A percentile compares a stretch with the other conserved stretches of the same genome.
Evolutionary conservation across 2,888 invertebrate genomes (phyloP).

Genomic region (Macaria notata): DNA sequence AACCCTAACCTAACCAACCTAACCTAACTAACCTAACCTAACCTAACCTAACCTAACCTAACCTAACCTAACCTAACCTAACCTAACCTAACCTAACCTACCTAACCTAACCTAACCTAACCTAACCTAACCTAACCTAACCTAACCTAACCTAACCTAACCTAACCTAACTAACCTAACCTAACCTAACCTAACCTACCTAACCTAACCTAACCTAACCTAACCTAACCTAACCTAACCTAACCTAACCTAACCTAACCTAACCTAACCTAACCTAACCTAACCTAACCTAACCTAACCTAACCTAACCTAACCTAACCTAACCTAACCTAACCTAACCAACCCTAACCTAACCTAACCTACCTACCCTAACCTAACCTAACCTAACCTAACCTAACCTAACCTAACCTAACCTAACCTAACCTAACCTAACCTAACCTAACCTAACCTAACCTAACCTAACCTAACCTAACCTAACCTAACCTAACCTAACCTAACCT

Average conservation of each 20-base stretch:
- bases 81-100: conserved; percentile 18
- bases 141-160: conserved; percentile 19
- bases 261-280: conserved; percentile 4
- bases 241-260: conserved; percentile 4
- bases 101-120: conserved; percentile 6
- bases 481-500: conserved; percentile 5
- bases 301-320: conserved; percentile 4
- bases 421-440: conserved; percentile 5
- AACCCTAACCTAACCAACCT: conserved; percentile 33
- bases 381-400: conserved; percentile 4
- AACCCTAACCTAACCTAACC: conserved; percentile 3
- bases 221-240: conserved; percentile 4
- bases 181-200: conserved; percentile 4
- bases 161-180: conserved; percentile 17
- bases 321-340: conserved; percentile 4
- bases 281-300: conserved; percentile 4
- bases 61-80: conserved; percentile 4
- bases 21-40: conserved; percentile 27
- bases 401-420: conserved; percentile 4
- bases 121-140: conserved; percentile 13
- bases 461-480: conserved; percentile 5
- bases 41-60: conserved; percentile 13
- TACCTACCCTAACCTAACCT: conserved; percentile 4
- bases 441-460: conserved; percentile 5
- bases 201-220: conserved; percentile 4